Conservation (phyloP, 2,113 vertebrate species). For the Crocuta crocuta region DNA sequence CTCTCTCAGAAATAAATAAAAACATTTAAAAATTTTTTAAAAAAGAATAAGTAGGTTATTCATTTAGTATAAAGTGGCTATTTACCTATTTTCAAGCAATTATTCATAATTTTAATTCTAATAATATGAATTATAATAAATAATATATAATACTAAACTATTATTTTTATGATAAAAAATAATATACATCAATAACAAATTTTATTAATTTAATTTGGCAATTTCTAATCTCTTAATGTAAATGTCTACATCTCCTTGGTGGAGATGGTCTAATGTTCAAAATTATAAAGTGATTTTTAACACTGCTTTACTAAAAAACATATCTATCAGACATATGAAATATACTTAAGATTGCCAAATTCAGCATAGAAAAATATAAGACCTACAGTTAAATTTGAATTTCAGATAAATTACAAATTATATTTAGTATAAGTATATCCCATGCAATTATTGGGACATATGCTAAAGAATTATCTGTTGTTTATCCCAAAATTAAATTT, state of each 20-base stretch:
- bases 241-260: background rate
- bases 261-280: background rate
- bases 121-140: background rate
- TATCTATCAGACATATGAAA: background rate
- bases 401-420: slow-evolving; percentile 26
- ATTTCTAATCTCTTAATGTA: background rate
- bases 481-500: slow-evolving; percentile 32
- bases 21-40: no score
- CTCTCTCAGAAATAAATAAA: no score
- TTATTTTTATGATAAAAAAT: background rate
- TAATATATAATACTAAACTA: background rate
- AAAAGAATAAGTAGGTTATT: background rate
- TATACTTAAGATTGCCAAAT: background rate
- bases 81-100: background rate
- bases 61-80: background rate
- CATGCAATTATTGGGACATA: background rate
- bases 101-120: slow-evolving; percentile 35
- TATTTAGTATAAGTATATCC: background rate
- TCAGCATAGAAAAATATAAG: background rate
- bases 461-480: background rate
- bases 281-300: background rate
- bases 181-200: background rate
- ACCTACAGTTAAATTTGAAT: background rate
- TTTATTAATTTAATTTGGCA: background rate
- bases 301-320: background rate